A percentile compares a stretch with the other conserved stretches of the same genome.
These are phyloP conservation scores for Oxyura jamaicensis DNA, from an alignment of 2,113 vertebrate species.

Conservation along the genomic window DNA sequence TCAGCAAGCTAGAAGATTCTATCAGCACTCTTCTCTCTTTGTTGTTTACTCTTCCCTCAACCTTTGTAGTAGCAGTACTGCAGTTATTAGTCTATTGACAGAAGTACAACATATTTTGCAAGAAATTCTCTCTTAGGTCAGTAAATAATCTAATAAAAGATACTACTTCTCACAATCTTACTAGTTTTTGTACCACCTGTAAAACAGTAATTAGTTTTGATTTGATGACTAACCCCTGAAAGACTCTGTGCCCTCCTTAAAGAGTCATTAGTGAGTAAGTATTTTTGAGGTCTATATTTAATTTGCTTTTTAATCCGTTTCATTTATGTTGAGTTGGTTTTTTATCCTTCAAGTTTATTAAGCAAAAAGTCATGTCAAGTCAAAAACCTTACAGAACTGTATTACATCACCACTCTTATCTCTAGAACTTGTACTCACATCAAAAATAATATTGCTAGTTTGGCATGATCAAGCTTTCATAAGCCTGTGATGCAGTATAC, in stretches of 20 bases:
- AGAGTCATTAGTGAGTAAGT: neutral
- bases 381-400: neutral
- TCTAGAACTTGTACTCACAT: neutral
- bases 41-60: neutral
- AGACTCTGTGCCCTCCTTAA: neutral
- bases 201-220: neutral
- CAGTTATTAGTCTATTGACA: neutral
- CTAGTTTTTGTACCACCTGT: neutral
- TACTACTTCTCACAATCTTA: neutral
- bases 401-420: neutral
- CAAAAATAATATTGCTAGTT: neutral
- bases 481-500: neutral
- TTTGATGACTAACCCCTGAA: neutral
- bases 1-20: neutral
- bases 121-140: neutral
- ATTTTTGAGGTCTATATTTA: neutral
- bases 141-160: neutral
- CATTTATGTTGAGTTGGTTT: neutral
- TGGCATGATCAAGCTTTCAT: neutral
- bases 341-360: neutral
- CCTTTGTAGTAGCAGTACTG: neutral
- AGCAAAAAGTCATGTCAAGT: neutral
- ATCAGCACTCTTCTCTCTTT: neutral
- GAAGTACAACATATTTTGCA: neutral
- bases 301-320: neutral